Base-by-base conservation (phyloP, 2,113 vertebrate species). In the Nettapus auritus region DNA sequence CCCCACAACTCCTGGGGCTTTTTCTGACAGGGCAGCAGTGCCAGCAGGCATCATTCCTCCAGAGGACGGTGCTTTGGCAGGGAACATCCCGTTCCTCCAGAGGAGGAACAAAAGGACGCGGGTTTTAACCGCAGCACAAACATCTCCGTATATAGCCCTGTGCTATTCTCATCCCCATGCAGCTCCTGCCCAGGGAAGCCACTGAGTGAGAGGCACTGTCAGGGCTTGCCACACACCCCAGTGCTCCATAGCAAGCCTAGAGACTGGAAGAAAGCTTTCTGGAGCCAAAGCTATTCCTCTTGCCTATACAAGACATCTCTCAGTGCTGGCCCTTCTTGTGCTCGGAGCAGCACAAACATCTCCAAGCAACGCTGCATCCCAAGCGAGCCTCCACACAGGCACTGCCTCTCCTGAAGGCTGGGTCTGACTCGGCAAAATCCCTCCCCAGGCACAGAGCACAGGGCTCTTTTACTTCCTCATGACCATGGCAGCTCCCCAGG, bases 241-340 rank as follows among this genome's bases (percentile, higher is more conserved):
- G 44, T 50, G 29, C 50, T 31, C 23, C 18, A 7, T 0, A 1
- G 38, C 4, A 44, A 63, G 6, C 11, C 1, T 29, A 23, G 46
- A 70, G 29, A 6, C 23, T 46, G 2, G 34, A 19, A 93, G 29
- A 62, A 89, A 79, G 9, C 26, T 67, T 52, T 8, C 1, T 5
- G 19, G 23, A 8, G 4, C 7, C 9, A 10, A 28, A 33, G 53
- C 20, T 46, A 11, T 20, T 69, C 23, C 17, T 55, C 15, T 11
- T 7, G 6, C 26, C n/a, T 6, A 10, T 0, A 0, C 13, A 21
- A 8, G 6, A 15, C 16, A 8, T 26, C 33, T 25, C 2, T 1
- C 22, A 53, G 57, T 8, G 16, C 19, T 25, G 66, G 46, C n/a
- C 78, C 52, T 28, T 11, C 15, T 76, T n/a, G 57, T 64, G 50